phyloP scores from a whole-genome alignment of 2,113 vertebrate species.

The Gopherus flavomarginatus region DNA sequence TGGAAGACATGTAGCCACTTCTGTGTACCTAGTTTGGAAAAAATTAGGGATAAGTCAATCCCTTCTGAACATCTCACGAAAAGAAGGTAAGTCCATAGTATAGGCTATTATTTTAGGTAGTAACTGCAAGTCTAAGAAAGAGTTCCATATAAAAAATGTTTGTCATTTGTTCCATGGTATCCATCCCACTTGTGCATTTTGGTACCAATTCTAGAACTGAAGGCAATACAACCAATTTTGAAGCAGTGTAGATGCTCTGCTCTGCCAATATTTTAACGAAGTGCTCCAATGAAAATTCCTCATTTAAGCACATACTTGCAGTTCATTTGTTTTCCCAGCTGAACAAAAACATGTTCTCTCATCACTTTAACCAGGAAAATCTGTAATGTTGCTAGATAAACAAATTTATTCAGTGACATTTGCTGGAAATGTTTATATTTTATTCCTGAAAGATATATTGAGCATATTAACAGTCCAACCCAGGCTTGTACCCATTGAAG shows the following conservation, averaged over 20 bases:
- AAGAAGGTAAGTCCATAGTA: background rate
- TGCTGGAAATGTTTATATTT: too few relatives aligned
- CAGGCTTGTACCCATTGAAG: too few relatives aligned
- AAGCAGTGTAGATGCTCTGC: background rate
- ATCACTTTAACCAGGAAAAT: background rate
- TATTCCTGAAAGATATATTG: too few relatives aligned
- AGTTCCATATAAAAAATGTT: background rate
- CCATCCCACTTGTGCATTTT: background rate
- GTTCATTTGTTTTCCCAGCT: background rate
- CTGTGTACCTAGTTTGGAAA: background rate
- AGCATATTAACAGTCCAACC: too few relatives aligned
- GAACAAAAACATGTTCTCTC: background rate
- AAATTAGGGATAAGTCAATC: background rate
- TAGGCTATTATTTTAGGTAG: background rate
- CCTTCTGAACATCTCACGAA: background rate
- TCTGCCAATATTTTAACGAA: background rate
- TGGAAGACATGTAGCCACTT: background rate
- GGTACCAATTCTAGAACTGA: background rate
- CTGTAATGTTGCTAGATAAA: background rate
- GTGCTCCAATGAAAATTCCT: background rate
- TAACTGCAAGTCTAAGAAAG: background rate
- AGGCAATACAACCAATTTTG: background rate
- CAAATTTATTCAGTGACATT: too few relatives aligned
- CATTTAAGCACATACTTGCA: background rate
- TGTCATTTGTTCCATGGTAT: background rate